Percentiles rank a stretch among this genome's conserved stretches.
Evolutionary conservation across 1,140 invertebrate species (phyloP).

Genomic region (Polyergus mexicanus): DNA sequence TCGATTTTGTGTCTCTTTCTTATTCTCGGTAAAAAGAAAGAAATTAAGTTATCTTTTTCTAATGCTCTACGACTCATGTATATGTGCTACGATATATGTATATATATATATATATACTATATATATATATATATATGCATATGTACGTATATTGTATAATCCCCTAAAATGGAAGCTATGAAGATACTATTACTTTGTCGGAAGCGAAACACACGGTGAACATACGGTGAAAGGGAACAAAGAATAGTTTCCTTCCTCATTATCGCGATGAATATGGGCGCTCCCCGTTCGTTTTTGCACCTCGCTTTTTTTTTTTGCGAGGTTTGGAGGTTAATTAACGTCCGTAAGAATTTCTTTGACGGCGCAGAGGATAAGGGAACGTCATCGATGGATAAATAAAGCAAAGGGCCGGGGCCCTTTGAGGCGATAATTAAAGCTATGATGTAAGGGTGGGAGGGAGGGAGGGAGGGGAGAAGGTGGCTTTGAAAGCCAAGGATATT

Average conservation of each 20-base stretch:
- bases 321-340: constrained; percentile 59
- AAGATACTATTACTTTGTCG: constrained; percentile 1
- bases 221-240: background rate
- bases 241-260: constrained; percentile 52
- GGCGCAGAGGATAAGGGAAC: constrained; percentile 34
- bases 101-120: too few species aligned
- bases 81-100: too few species aligned
- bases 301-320: constrained; percentile 39
- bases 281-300: constrained; percentile 33
- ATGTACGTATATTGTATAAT: background rate
- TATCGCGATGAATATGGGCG: constrained; percentile 30
- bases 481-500: constrained; percentile 62
- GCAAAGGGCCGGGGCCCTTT: constrained; percentile 40
- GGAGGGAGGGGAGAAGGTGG: background rate
- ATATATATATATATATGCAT: background rate
- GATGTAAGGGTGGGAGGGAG: constrained; percentile 25
- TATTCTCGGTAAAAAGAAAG: too few species aligned
- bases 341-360: constrained; percentile 45
- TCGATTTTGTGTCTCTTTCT: background rate
- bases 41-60: too few species aligned
- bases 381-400: constrained; percentile 61
- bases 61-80: too few species aligned
- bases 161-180: background rate
- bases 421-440: constrained; percentile 61
- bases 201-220: background rate